phyloP scores from a whole-genome alignment of 2,797 vertebrate species.

The Argyrosomus regius region DNA sequence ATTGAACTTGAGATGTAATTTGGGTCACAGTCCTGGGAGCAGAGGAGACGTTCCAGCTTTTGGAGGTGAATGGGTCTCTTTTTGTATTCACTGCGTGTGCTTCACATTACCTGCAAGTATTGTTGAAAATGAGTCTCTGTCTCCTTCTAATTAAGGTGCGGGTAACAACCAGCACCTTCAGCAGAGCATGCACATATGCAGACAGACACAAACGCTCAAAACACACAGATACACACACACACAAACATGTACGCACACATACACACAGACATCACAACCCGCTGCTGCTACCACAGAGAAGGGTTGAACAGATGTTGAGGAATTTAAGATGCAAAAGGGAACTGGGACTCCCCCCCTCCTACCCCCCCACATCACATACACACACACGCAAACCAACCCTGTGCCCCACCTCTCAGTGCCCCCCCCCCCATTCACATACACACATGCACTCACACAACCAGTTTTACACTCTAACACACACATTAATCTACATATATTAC shows the following conservation, averaged over 20 bases:
- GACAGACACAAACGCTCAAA: conserved; percentile 60
- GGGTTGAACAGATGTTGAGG: conserved; percentile 92
- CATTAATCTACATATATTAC: conserved; percentile 70
- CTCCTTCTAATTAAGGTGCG: conserved; percentile 83
- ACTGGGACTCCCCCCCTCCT: conserved; percentile 81
- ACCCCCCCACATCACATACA: conserved; percentile 15
- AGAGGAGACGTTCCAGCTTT: conserved; percentile 29
- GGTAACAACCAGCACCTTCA: conserved; percentile 81
- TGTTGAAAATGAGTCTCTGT: conserved; percentile 77
- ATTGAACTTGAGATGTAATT: conserved; percentile 38
- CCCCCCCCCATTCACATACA: conserved; percentile 37
- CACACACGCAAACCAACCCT: conserved; percentile 31
- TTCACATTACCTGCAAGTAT: conserved; percentile 74
- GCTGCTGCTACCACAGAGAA: conserved; percentile 73
- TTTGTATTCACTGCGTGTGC: conserved; percentile 60
- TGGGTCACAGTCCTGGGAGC: conserved; percentile 50
- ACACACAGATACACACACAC: conserved; percentile 24
- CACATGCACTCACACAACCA: conserved; percentile 46
- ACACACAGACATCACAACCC: conserved; percentile 70
- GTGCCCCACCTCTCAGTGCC: conserved; percentile 73
- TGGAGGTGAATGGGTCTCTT: conserved; percentile 54
- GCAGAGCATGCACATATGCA: conserved; percentile 75
- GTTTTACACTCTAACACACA: conserved; percentile 55
- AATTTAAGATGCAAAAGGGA: conserved; percentile 91
- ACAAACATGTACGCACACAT: conserved; percentile 17